These are phyloP conservation scores for Caracal caracal DNA, from an alignment of 2,113 vertebrate genomes.

Conservation along the genomic window DNA sequence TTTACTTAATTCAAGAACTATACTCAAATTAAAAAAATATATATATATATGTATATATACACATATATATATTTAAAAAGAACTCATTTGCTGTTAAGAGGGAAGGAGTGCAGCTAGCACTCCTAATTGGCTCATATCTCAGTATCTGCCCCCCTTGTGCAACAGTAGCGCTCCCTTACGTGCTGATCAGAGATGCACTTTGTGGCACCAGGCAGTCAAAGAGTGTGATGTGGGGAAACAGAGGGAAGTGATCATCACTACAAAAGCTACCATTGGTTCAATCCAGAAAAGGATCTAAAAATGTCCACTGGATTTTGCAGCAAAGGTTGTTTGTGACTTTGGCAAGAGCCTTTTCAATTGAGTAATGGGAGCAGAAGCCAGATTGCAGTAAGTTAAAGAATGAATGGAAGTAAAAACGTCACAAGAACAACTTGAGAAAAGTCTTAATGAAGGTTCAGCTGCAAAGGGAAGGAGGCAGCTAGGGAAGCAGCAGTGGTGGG, in stretches of 20 bases:
- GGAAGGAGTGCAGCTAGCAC: neutral
- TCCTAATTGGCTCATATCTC: neutral
- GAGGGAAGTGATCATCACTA: neutral
- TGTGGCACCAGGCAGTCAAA: neutral
- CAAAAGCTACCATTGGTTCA: neutral
- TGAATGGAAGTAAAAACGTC: neutral
- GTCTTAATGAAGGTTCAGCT: neutral
- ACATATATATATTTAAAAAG: neutral
- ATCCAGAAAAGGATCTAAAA: conserved; percentile 42
- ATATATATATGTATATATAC: too few relatives aligned
- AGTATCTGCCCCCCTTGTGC: too few relatives aligned
- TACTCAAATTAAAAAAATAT: neutral
- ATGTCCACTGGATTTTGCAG: conserved; percentile 42
- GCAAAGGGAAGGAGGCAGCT: neutral
- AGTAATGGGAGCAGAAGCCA: conserved; percentile 26
- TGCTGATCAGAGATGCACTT: neutral
- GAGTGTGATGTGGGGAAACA: neutral
- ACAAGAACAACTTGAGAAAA: neutral
- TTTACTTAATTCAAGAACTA: neutral
- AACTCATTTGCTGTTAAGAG: neutral
- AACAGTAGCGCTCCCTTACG: neutral
- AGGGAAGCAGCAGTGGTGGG: neutral
- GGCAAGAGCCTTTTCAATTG: conserved; percentile 52
- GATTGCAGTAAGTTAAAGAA: neutral
- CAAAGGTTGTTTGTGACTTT: conserved; percentile 8